phyloP scores from a whole-genome alignment of 1,140 invertebrate genomes.

The Leptopilina boulardi region DNA sequence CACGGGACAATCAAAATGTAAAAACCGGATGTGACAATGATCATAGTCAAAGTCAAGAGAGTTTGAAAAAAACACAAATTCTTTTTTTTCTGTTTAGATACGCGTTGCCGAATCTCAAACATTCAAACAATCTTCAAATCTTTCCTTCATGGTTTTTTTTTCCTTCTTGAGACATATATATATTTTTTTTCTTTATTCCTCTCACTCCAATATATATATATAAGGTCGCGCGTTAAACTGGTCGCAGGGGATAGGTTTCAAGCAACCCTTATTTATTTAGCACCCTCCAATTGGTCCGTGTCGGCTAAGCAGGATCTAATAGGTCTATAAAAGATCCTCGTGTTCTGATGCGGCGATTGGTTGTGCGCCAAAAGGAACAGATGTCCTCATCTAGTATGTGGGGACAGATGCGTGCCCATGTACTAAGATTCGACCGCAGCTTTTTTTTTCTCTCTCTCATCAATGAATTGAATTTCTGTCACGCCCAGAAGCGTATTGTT shows the following conservation, averaged over 20 bases:
- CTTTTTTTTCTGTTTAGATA: not conserved
- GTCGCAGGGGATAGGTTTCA: constrained; percentile 58
- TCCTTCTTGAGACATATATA: constrained; percentile 23
- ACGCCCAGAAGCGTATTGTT: constrained; percentile 72
- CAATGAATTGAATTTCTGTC: constrained; percentile 71
- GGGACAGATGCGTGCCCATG: constrained; percentile 67
- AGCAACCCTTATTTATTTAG: constrained; percentile 75
- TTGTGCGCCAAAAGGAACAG: constrained; percentile 65
- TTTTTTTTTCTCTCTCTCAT: too few relatives aligned
- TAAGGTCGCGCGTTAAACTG: constrained; percentile 21
- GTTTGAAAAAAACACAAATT: not conserved
- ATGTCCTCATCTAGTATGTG: constrained; percentile 64
- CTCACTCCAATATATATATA: too few relatives aligned
- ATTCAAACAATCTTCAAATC: not conserved
- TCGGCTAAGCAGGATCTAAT: constrained; percentile 76
- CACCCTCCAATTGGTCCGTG: constrained; percentile 74
- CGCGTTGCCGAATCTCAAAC: constrained; percentile 1
- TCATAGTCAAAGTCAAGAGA: not conserved
- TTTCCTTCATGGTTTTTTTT: constrained; percentile 41
- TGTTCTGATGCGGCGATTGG: constrained; percentile 67
- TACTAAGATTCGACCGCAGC: constrained; percentile 53
- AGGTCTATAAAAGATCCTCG: constrained; percentile 73
- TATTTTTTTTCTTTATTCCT: constrained; percentile 34
- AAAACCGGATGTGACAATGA: not conserved
- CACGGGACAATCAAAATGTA: not conserved